These are phyloP conservation scores for Troides oblongomaculatus DNA, from an alignment of 2,888 invertebrate species.

Conservation along the genomic window DNA sequence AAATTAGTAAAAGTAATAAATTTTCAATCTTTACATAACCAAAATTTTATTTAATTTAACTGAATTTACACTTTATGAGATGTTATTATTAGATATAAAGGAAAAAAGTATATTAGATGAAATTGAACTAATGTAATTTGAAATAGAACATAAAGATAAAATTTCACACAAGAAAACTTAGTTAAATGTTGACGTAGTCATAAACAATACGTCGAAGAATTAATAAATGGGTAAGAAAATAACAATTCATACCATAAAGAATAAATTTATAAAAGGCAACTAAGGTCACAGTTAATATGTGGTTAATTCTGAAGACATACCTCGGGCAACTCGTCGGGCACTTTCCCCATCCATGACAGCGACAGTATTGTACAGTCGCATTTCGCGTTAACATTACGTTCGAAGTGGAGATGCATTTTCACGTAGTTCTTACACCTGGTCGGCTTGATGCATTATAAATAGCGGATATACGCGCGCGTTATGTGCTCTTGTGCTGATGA, in stretches of 20 bases:
- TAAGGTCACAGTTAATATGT: neutral
- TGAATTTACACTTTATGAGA: no score
- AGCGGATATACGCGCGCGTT: constrained; percentile 41
- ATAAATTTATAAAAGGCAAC: neutral
- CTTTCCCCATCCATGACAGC: constrained; percentile 99
- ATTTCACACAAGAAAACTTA: neutral
- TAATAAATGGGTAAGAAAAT: neutral
- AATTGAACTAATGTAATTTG: neutral
- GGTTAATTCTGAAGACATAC: constrained; percentile 74
- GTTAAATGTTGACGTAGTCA: neutral
- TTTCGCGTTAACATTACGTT: constrained; percentile 94
- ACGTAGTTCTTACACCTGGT: constrained; percentile 44
- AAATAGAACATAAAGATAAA: neutral
- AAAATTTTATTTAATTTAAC: no score
- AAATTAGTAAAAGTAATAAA: neutral
- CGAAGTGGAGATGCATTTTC: constrained; percentile 97
- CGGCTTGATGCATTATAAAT: constrained; percentile 40
- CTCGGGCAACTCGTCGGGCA: constrained; percentile 96
- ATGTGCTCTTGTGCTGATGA: constrained; percentile 16
- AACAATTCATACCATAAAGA: neutral
- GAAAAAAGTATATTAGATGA: no score
- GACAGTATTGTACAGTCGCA: constrained; percentile 97
- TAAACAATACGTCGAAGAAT: neutral
- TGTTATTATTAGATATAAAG: no score
- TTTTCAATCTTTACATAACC: neutral